Evolutionary conservation across 2,888 invertebrate genomes (phyloP).

Genomic region (Erebia epiphron): DNA sequence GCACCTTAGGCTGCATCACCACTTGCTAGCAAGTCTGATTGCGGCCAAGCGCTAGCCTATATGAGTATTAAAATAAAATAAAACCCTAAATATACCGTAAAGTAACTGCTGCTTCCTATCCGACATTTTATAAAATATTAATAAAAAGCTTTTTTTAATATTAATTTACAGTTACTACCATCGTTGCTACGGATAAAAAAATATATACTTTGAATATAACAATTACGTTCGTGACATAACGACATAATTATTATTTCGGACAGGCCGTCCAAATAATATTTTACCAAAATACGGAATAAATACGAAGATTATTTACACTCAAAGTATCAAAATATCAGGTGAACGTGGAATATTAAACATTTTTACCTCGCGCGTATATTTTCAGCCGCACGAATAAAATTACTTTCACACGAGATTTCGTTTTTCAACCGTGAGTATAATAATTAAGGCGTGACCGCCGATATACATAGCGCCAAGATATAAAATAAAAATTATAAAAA

Average conservation of each 20-base stretch:
- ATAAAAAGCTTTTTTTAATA: too few species aligned
- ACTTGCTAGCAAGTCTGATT: too few species aligned
- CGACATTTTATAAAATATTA: too few species aligned
- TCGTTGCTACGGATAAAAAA: too few species aligned
- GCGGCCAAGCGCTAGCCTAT: too few species aligned
- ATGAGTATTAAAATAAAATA: too few species aligned
- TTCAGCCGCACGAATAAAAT: conserved; percentile 17
- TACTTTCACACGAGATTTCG: conserved; percentile 30
- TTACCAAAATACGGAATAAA: conserved; percentile 10
- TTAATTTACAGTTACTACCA: too few species aligned
- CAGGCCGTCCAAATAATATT: neutral
- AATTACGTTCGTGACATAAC: neutral
- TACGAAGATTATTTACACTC: conserved; percentile 13
- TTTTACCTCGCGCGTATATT: conserved; percentile 16
- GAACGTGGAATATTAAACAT: conserved; percentile 15
- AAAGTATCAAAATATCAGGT: conserved; percentile 13
- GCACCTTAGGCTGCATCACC: too few species aligned
- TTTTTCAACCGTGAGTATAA: conserved; percentile 30
- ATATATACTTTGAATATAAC: neutral
- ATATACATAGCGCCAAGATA: neutral
- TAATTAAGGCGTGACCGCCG: conserved; percentile 22
- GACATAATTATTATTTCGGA: conserved; percentile 8
- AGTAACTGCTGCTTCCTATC: too few species aligned
- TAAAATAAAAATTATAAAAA: neutral
- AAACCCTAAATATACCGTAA: too few species aligned